phyloP scores from a whole-genome alignment of 2,888 invertebrate genomes.

The Fragum whitleyi region DNA sequence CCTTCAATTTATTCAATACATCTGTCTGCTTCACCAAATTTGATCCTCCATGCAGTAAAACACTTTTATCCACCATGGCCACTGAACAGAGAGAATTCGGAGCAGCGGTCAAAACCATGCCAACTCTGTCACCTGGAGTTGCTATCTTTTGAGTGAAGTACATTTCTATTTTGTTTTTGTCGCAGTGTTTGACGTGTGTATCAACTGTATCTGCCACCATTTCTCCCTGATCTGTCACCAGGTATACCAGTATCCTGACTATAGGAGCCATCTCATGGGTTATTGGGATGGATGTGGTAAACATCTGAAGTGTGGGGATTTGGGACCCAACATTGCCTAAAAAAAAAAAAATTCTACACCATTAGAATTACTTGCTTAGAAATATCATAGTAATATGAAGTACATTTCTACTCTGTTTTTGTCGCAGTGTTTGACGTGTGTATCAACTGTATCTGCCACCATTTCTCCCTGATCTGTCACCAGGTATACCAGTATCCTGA shows the following conservation, averaged over 20 bases:
- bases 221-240: conserved; percentile 87
- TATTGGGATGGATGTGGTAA: background rate
- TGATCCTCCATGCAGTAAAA: conserved; percentile 84
- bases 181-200: conserved; percentile 87
- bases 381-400: too few relatives aligned
- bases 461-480: conserved; percentile 86
- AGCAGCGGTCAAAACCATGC: conserved; percentile 86
- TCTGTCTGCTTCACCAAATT: conserved; percentile 66
- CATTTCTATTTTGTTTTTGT: conserved; percentile 86
- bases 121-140: conserved; percentile 86
- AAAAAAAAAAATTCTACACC: too few relatives aligned
- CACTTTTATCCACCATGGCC: conserved; percentile 88
- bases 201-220: conserved; percentile 87
- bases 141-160: conserved; percentile 83
- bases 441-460: conserved; percentile 87
- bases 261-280: conserved; percentile 77
- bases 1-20: conserved; percentile 38
- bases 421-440: conserved; percentile 88
- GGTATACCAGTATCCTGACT: conserved; percentile 86
- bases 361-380: too few relatives aligned
- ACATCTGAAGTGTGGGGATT: background rate
- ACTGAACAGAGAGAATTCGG: conserved; percentile 88
- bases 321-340: conserved; percentile 43
- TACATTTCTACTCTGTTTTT: conserved; percentile 86
- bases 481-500: conserved; percentile 87